These are phyloP conservation scores for Papilio helenus DNA, from an alignment of 1,140 invertebrate species.

Conservation along the genomic window DNA sequence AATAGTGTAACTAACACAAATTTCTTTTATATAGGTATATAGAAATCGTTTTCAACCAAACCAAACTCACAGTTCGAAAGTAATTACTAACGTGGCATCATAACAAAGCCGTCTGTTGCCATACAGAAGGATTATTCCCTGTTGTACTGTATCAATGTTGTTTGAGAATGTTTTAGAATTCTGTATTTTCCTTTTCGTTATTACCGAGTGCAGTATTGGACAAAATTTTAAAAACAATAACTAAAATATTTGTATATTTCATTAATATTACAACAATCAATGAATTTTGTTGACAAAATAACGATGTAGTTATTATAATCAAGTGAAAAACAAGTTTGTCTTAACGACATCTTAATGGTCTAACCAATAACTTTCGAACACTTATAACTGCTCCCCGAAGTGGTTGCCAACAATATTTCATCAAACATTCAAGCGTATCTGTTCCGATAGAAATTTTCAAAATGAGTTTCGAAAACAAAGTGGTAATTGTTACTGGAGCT, in stretches of 20 bases:
- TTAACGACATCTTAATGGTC: constrained; percentile 15
- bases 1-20: no score
- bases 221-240: no score
- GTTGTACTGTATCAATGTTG: neutral
- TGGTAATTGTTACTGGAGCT: constrained; percentile 6
- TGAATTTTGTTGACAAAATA: neutral
- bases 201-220: no score
- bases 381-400: neutral
- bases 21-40: no score
- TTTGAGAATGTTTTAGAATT: neutral
- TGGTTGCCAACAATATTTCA: neutral
- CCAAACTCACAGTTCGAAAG: neutral
- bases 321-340: neutral
- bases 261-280: neutral
- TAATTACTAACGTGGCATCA: neutral
- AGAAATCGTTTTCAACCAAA: neutral
- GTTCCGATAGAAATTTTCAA: neutral
- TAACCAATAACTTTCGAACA: neutral
- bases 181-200: neutral
- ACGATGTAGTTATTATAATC: neutral
- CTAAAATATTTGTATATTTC: neutral
- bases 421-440: neutral
- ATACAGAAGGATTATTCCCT: neutral
- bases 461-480: constrained; percentile 25
- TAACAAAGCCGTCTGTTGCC: constrained; percentile 6